These are phyloP conservation scores for Machimus atricapillus DNA, from an alignment of 2,888 invertebrate species.

Conservation along the genomic window DNA sequence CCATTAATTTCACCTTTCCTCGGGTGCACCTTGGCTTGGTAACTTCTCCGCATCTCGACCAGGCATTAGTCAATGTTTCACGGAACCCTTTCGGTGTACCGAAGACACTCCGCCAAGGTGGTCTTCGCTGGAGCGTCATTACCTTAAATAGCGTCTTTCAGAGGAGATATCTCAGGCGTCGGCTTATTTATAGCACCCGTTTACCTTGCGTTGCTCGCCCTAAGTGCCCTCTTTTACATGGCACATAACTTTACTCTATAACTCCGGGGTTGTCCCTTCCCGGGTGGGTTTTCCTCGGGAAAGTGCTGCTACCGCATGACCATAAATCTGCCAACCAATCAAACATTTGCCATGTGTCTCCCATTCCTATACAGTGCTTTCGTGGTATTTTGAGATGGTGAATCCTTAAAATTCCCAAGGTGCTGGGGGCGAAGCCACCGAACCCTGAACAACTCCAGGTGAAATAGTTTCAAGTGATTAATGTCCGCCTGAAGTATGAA, in stretches of 20 bases:
- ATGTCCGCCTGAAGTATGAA: not conserved
- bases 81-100: not conserved
- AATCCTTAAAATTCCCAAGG: conserved; percentile 16
- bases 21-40: not conserved
- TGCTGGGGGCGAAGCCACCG: not conserved
- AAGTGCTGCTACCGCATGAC: not conserved
- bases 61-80: not conserved
- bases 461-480: not conserved
- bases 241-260: not conserved
- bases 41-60: not conserved
- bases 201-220: not conserved
- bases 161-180: not conserved
- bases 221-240: not conserved
- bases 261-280: not conserved
- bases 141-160: not conserved
- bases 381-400: not conserved
- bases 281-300: not conserved
- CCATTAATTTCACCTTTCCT: not conserved
- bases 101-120: not conserved
- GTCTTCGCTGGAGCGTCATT: not conserved
- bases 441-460: not conserved
- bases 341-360: not conserved
- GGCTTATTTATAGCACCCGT: not conserved
- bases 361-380: not conserved
- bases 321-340: conserved; percentile 24